Percentiles rank a stretch among this genome's conserved stretches.
phyloP scores from a whole-genome alignment of 2,797 vertebrate species.

The Trichosurus vulpecula region DNA sequence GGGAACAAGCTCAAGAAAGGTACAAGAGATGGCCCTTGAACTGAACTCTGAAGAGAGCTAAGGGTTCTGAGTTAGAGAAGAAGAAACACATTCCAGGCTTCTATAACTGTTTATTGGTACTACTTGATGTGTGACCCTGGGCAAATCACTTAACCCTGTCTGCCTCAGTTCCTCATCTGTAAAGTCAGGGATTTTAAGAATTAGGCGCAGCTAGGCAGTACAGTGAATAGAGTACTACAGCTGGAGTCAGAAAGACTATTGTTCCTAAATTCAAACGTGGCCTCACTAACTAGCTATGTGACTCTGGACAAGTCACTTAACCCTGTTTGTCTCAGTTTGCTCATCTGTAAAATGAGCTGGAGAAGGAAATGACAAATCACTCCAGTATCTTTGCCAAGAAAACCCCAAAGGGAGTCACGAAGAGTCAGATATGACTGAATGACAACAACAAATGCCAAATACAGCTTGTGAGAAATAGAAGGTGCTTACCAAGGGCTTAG shows the following conservation, averaged over 20 bases:
- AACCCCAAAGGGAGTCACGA: neutral
- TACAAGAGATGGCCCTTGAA: neutral
- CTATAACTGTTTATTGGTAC: slow-evolving; percentile 52
- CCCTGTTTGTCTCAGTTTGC: neutral
- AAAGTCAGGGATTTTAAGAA: neutral
- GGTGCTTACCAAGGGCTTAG: slow-evolving; percentile 1
- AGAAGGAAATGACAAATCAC: neutral
- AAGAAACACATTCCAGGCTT: neutral
- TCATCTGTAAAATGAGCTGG: neutral
- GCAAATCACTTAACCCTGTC: neutral
- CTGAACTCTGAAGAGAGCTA: neutral
- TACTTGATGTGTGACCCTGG: neutral
- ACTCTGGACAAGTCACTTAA: neutral
- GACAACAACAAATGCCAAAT: neutral
- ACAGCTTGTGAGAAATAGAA: slow-evolving; percentile 59
- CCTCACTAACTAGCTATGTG: neutral
- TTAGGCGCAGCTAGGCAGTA: neutral
- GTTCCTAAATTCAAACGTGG: neutral
- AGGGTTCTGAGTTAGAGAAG: neutral
- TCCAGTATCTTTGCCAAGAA: neutral
- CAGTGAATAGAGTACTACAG: neutral
- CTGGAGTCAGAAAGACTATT: too few species aligned
- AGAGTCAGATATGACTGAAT: neutral
- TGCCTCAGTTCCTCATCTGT: neutral
- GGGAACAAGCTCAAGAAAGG: neutral